phyloP scores from a whole-genome alignment of 92 coral and sea anemone species.

The Actinostola sp. region DNA sequence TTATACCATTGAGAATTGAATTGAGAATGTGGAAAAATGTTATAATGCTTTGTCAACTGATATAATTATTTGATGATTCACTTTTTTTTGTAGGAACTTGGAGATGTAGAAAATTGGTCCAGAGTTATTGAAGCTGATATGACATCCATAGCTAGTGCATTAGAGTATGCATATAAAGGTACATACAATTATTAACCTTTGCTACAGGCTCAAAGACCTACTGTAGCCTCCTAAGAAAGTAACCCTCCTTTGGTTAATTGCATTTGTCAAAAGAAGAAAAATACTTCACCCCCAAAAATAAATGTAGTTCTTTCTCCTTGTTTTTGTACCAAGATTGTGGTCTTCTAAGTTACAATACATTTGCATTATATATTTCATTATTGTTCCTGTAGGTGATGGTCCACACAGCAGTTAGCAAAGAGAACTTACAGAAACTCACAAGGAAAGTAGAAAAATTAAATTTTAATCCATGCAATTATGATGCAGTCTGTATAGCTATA shows the following conservation, averaged over 20 bases:
- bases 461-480: too few species aligned
- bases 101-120: conserved; percentile 99
- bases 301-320: not conserved
- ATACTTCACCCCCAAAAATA: too few species aligned
- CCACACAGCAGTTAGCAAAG: conserved; percentile 5
- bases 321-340: not conserved
- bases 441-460: too few species aligned
- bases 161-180: conserved; percentile 99
- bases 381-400: conserved; percentile 2
- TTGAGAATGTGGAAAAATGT: too few species aligned
- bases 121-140: conserved; percentile 98
- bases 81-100: conserved; percentile 85
- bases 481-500: too few species aligned
- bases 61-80: too few species aligned
- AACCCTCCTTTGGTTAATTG: too few species aligned
- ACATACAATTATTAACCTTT: not conserved
- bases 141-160: conserved; percentile 98
- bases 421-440: too few species aligned
- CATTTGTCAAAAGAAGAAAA: too few species aligned
- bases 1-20: too few species aligned
- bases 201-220: not conserved
- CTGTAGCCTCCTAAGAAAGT: not conserved
- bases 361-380: not conserved
- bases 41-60: too few species aligned
- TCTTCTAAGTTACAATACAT: too few species aligned